Evolutionary conservation across 1,140 invertebrate species (phyloP), one percentile per base, ranked within the genome.

Genomic region (Leptinotarsa defecta): DNA sequence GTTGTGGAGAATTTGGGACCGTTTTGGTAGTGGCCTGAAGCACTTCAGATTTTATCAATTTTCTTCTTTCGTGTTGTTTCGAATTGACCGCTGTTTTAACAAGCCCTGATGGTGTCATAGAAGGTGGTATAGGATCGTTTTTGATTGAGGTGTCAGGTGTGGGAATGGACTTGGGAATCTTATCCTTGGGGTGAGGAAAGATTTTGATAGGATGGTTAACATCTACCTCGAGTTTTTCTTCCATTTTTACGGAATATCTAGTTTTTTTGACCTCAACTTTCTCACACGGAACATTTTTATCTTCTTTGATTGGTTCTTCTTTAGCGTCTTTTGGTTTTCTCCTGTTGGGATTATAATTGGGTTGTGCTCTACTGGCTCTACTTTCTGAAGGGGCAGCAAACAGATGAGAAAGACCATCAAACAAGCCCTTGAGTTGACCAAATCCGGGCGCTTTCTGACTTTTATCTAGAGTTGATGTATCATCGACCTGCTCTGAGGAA

Each of bases 351-450:
- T 88, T 87, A 74, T 89, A 89, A 81, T 88, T 86, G 63, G 88
- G 87, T 72, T 86, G 80, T 76, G 85, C 80, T 83, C 86, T 76
- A 79, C 78, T 86, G 80, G 61, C 86, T 73, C 74, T 82, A 85
- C 75, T 85, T 68, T 85, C 83, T 4, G 85, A 87, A 8, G 90
- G 89, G 27, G 91, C 89, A 57, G 92, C 91, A 83, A 94, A 96
- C 78, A 95, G 91, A 84, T 95, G 94, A 75, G 94, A 95, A 11
- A 96, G 87, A 3, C 94, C 94, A 85, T 96, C 94, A 86, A 93
- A 95, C 1, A 96, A 86, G 22, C 93, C 91, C 71, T 92, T 92
- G 13, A 95, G 83, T 77, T 93, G 92, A 6, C 90, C 89, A 79
- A 88, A 87, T 27, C 90, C 90, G 78, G 89, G 84, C 83, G 57